A percentile compares a stretch with the other conserved stretches of the same genome.
These are phyloP conservation scores for Eclectus roratus DNA, from an alignment of 2,113 vertebrate genomes.

Conservation along the genomic window DNA sequence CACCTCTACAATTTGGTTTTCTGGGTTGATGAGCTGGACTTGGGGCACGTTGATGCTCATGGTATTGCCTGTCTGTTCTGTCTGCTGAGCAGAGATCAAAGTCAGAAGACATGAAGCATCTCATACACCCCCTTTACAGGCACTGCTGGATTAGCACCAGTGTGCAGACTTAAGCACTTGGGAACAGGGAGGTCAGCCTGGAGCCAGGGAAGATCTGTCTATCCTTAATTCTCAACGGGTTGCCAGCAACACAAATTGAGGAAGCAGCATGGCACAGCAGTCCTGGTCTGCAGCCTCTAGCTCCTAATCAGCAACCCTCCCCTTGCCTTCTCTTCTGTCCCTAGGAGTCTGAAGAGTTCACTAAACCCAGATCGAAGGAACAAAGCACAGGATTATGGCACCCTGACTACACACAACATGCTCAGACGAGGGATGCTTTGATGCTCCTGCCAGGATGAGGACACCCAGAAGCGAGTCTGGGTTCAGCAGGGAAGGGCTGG, in stretches of 20 bases:
- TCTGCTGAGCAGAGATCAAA: conserved; percentile 65
- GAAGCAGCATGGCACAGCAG: background rate
- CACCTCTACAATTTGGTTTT: conserved; percentile 98
- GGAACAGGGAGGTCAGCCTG: background rate
- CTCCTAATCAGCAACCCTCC: background rate
- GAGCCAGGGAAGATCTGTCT: background rate
- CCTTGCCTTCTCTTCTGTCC: background rate
- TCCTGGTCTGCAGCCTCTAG: background rate
- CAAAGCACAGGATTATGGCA: background rate
- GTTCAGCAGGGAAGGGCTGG: accelerated
- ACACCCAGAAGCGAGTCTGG: accelerated
- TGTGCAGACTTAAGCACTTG: background rate
- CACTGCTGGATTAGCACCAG: background rate
- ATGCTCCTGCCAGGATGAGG: accelerated
- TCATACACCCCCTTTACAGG: background rate
- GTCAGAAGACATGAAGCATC: background rate
- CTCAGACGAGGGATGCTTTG: accelerated
- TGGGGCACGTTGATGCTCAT: conserved; percentile 94
- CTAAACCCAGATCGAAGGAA: background rate
- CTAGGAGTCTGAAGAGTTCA: background rate
- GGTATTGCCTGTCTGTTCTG: conserved; percentile 84
- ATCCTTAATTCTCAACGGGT: background rate
- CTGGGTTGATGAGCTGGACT: conserved; percentile 98
- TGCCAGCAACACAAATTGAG: background rate
- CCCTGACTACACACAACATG: background rate